These are phyloP conservation scores for Mythimna loreyi DNA, from an alignment of 2,888 invertebrate species.

Conservation along the genomic window DNA sequence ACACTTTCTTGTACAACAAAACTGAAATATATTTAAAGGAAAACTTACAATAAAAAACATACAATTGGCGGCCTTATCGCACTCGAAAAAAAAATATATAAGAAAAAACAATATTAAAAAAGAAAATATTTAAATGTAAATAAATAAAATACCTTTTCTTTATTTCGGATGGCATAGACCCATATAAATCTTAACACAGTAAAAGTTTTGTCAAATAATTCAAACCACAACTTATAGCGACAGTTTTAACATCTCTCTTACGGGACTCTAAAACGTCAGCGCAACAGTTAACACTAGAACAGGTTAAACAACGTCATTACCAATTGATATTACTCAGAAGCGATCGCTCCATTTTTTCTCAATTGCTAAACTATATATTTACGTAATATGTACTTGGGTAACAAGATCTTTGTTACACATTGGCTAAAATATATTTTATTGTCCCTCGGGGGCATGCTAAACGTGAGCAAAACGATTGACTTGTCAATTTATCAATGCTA, in stretches of 20 bases:
- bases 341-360: conserved; percentile 59
- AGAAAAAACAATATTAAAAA: too few species aligned
- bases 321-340: conserved; percentile 50
- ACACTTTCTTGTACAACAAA: too few species aligned
- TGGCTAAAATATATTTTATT: conserved; percentile 41
- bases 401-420: conserved; percentile 61
- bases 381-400: conserved; percentile 56
- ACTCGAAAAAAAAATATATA: too few species aligned
- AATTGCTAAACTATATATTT: conserved; percentile 60
- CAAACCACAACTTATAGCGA: neutral
- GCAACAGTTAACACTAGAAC: conserved; percentile 51
- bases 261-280: conserved; percentile 44
- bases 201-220: too few species aligned
- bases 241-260: neutral
- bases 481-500: conserved; percentile 24
- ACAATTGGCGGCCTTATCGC: too few species aligned
- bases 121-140: too few species aligned
- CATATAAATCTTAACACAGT: too few species aligned
- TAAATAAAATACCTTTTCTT: too few species aligned
- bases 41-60: too few species aligned
- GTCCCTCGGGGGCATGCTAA: conserved; percentile 50
- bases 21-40: too few species aligned
- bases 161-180: too few species aligned
- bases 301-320: conserved; percentile 55
- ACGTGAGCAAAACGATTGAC: conserved; percentile 15